Percentiles rank a stretch among this genome's conserved stretches.
Evolutionary conservation across 30 jellyfish, hydroid and myxozoan species (phyloP).

Genomic region (Pseudorhiza aurosa): DNA sequence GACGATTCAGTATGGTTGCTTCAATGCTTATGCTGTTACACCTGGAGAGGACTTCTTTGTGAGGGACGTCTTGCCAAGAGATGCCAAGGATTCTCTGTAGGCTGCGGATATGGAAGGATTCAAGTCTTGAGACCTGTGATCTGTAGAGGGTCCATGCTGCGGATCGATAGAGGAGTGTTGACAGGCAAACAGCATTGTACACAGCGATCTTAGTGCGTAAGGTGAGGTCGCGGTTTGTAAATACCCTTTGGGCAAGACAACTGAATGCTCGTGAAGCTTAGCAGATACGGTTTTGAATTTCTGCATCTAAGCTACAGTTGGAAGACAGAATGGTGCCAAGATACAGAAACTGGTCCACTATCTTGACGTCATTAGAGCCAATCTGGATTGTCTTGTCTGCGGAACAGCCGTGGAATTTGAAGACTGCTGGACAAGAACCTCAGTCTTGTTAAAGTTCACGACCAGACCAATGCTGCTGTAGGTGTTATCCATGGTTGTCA

Average conservation of each 20-base stretch:
- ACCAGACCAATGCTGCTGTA: too few species aligned
- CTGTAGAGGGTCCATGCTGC: background rate
- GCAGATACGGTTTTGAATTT: too few species aligned
- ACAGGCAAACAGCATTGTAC: background rate
- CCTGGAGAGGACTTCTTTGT: background rate
- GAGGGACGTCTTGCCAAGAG: constrained; percentile 7
- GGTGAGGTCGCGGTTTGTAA: background rate
- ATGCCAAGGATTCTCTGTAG: constrained; percentile 18
- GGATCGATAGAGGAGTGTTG: constrained; percentile 6
- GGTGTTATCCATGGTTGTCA: too few species aligned
- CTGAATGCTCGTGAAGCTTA: background rate
- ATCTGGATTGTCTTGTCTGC: too few species aligned
- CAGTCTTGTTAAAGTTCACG: too few species aligned
- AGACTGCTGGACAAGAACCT: too few species aligned
- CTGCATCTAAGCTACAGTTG: too few species aligned
- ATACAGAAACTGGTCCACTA: too few species aligned
- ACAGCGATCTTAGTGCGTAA: constrained; percentile 8
- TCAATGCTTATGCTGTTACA: background rate
- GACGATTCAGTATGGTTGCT: background rate
- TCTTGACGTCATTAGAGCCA: too few species aligned
- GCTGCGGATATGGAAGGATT: background rate
- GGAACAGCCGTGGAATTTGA: too few species aligned
- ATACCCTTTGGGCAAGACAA: background rate
- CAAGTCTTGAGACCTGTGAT: background rate
- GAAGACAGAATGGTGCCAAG: too few species aligned